These are phyloP conservation scores for Cantharis flavilabris DNA, from an alignment of 2,888 invertebrate genomes.

Conservation along the genomic window DNA sequence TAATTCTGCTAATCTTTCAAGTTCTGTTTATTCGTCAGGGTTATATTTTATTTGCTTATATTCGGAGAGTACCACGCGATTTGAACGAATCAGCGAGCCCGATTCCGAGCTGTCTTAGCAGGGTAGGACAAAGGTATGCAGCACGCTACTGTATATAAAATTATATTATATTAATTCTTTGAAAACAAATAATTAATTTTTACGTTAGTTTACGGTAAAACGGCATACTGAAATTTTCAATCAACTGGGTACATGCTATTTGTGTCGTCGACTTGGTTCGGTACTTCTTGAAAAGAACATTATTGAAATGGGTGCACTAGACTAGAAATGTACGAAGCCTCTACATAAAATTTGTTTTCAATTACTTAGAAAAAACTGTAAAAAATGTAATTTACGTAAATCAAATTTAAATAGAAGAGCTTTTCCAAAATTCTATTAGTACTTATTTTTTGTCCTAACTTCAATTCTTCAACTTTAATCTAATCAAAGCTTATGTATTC, in stretches of 20 bases:
- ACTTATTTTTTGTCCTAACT: no score
- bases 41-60: no score
- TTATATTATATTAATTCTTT: not conserved
- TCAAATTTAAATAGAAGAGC: no score
- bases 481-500: not conserved
- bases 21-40: no score
- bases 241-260: not conserved
- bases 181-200: no score
- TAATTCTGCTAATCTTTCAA: no score
- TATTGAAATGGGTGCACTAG: not conserved
- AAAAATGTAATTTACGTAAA: no score
- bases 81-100: no score
- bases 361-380: not conserved
- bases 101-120: no score
- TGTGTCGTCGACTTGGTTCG: not conserved
- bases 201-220: not conserved
- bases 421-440: not conserved
- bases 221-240: not conserved
- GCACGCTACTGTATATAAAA: no score
- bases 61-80: no score
- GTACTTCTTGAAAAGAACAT: not conserved
- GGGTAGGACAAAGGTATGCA: no score
- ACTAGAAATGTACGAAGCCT: not conserved
- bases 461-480: not conserved
- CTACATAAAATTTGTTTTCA: not conserved